Evolutionary conservation across 2,797 vertebrate genomes (phyloP), one percentile per base, ranked within the genome.

Genomic region (Poeciliopsis gracilis): DNA sequence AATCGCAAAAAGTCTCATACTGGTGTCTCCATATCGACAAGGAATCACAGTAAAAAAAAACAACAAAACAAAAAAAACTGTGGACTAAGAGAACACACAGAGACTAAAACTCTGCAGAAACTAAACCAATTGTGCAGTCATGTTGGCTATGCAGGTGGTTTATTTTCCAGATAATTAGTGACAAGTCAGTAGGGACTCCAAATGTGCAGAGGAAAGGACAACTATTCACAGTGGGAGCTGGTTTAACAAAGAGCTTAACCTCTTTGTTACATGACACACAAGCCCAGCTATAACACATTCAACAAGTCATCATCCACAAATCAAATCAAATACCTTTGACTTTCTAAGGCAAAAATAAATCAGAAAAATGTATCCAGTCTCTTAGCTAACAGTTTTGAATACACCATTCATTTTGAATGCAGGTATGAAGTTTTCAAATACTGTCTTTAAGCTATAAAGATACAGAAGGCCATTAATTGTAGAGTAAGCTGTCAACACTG

Each of bases 401-500:
- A 77, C 71, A 72, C 49, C 74, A 59, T 47, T 41, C 53, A 77
- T 16, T n/a, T 70, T 67, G 30, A 36, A 66, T 5, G 25, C 41
- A 70, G 23, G 10, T 45, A 45, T 70, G 6, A 45, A 16, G 13
- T 45, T 70, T 45, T 70, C 1, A 70, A 70, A 45, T 9, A 70
- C 67, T 46, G 6, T 36, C 72, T 73, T 53, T 28, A 25, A 72
- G 38, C 36, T 20, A 47, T 63, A 70, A 72, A 82, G 83, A 89
- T 61, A 71, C 75, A 81, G 81, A 61, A 61, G 76, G 74, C 72
- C 66, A 79, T 81, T 43, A 80, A 72, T 74, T 67, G 11, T 45
- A 81, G 73, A 69, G 79, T 51, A 78, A 83, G 73, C 83, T 84
- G 83, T 91, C 82, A 86, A 57, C 77, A 76, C 82, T 75, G 72